Evolutionary conservation across 2,797 vertebrate genomes (phyloP), one percentile per base, ranked within the genome.

Genomic region (Lateolabrax maculatus): DNA sequence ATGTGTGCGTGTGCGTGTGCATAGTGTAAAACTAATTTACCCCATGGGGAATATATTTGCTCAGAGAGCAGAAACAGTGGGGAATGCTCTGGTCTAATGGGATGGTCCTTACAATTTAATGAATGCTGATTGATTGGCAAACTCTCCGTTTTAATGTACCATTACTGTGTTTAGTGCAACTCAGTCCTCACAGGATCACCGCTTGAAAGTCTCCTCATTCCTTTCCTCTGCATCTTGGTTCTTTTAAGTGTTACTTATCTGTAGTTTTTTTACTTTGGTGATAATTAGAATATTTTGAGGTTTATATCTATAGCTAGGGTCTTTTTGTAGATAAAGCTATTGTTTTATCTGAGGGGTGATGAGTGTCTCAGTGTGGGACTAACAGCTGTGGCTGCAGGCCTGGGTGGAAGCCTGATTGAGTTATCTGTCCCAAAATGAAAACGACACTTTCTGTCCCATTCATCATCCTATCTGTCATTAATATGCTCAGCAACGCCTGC

Each of bases 91-190:
- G 1, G 11, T 90, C 80, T 87, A 90, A 92, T 88, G 83, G 85
- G 80, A 79, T 66, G 66, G 82, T 78, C 81, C 77, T 89, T 79
- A 73, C 61, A 63, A 25, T 85, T 79, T 80, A 85, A 90, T 90
- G 83, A 90, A 82, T 81, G 78, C 41, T 87, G 82, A 92, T 88
- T 91, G 49, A 88, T 71, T 86, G 85, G 80, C 71, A 85, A 83
- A 73, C 61, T 58, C 71, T 75, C 36, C 1, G 21, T 83, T 90
- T 89, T 84, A 84, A 87, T 79, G 85, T 56, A 57, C 71, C 48
- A 64, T 85, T 64, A 85, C 81, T 83, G 62, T 68, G 66, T 86
- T 81, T 69, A 79, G 79, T 75, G 55, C 66, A 75, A 61, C 37
- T 73, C 65, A 4, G 63, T 76, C 65, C 84, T 82, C 53, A 71